Base-by-base conservation (phyloP, 2,888 invertebrate species). In the Drepana falcataria region DNA sequence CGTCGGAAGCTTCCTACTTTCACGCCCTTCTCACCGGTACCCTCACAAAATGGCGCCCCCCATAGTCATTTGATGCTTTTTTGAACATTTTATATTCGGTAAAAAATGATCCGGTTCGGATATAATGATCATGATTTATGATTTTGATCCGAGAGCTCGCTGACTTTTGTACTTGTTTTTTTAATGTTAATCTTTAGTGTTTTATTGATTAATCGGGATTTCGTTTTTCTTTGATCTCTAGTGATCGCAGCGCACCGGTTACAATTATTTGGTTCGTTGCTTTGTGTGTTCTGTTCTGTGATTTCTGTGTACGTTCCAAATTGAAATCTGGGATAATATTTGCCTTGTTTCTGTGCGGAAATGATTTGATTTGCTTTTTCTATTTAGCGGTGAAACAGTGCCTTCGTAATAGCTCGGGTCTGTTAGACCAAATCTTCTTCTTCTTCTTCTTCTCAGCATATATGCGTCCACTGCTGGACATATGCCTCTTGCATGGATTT, bases 51-150 rank as follows among this genome's bases (percentile, higher is more conserved):
- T 90, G 90, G 91, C 91, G 87, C 78, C 78, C 86, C 90, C 87
- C 83, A 85, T 79, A 87, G 85, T 85, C 84, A 87, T 87, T 87
- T 85, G 87, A 87, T 87, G 83, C 82, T 87, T 89, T 90, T 91
- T 90, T 86, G 83, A 87, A 81, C 87, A 85, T 88, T 88, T 90
- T 86, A 75, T 86, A 51, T 81, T 83, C 75, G 78, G 85, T 88
- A 88, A 90, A 88, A 90, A 89, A 90, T 91, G 90, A 90, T 89
- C 90, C 87, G 83, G 90, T 90, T 87, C 80, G 81, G 83, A 86
- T 85, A 91, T 91, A 91, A 90, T 90, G 91, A 89, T 87, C 84
- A 89, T 90, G 91, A 91, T 91, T 91, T 91, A 91, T 88, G 89
- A 79, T 85, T 86, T 85, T 84, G 87, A 86, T 85, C 85, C 82